A percentile compares a stretch with the other conserved stretches of the same genome.
Conservation (phyloP, 37 sponge, comb jelly and placozoan species). For the Spongilla lacustris region DNA sequence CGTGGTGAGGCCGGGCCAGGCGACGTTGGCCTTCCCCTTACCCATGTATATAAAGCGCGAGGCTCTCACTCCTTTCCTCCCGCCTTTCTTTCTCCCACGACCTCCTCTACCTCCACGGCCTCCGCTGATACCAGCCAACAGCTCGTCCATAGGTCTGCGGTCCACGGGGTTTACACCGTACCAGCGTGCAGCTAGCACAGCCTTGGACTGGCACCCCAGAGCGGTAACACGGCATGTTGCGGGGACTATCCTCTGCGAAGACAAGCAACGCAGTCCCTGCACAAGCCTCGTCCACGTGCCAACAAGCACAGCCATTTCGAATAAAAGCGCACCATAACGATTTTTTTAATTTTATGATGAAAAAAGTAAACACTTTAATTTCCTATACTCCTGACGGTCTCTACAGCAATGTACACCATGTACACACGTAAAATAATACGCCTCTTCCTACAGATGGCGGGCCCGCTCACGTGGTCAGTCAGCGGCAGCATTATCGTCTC, state of each 20-base stretch:
- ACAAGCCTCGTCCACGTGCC: background rate
- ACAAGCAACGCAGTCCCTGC: background rate
- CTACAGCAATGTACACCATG: background rate
- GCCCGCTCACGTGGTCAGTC: background rate
- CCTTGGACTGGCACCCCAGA: background rate
- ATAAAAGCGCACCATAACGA: background rate
- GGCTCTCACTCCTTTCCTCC: background rate
- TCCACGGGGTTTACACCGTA: background rate
- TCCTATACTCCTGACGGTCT: background rate
- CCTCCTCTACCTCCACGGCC: background rate
- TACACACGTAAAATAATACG: background rate
- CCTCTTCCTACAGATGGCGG: background rate
- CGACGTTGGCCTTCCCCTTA: background rate
- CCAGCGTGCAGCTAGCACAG: background rate
- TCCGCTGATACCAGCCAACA: background rate
- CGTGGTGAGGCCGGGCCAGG: background rate
- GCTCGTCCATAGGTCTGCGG: background rate
- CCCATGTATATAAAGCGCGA: background rate
- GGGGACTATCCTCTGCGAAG: background rate
- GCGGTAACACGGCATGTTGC: background rate
- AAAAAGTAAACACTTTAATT: background rate
- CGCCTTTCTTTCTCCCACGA: background rate
- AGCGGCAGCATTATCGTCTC: constrained; percentile 10
- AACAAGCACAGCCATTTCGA: background rate
- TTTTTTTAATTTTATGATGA: background rate